Evolutionary conservation across 2,113 vertebrate species (phyloP).

Genomic region (Lasiurus borealis): DNA sequence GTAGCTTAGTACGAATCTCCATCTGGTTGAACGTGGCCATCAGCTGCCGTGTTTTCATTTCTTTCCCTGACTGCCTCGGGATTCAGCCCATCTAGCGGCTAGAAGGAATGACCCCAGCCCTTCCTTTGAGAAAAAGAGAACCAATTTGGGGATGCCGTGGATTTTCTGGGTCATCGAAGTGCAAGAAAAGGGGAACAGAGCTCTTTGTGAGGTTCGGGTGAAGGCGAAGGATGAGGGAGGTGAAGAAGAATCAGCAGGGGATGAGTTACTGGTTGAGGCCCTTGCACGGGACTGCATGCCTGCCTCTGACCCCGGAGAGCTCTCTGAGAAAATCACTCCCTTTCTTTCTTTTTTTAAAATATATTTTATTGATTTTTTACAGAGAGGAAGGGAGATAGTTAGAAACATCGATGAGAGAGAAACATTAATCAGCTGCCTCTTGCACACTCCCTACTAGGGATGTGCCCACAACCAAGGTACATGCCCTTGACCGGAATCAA

Average conservation of each 20-base stretch:
- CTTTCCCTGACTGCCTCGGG: background rate
- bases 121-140: background rate
- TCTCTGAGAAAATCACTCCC: background rate
- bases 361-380: too few species aligned
- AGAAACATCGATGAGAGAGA: too few species aligned
- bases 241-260: background rate
- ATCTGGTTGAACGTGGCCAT: background rate
- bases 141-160: background rate
- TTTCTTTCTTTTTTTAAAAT: too few species aligned
- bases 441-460: too few species aligned
- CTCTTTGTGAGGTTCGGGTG: background rate
- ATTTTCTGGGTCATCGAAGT: background rate
- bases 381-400: too few species aligned
- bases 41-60: background rate
- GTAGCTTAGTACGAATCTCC: background rate
- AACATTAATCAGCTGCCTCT: too few species aligned
- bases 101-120: background rate
- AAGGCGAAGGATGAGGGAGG: fast-evolving
- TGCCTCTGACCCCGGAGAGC: background rate
- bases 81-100: background rate
- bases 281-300: background rate
- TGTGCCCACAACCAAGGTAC: too few species aligned
- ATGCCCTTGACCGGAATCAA: too few species aligned
- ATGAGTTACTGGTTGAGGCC: too few species aligned
- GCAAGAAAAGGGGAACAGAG: background rate